Percentiles rank a stretch among this genome's conserved stretches.
phyloP scores from a whole-genome alignment of 1,140 invertebrate species.

The Ephestia elutella region DNA sequence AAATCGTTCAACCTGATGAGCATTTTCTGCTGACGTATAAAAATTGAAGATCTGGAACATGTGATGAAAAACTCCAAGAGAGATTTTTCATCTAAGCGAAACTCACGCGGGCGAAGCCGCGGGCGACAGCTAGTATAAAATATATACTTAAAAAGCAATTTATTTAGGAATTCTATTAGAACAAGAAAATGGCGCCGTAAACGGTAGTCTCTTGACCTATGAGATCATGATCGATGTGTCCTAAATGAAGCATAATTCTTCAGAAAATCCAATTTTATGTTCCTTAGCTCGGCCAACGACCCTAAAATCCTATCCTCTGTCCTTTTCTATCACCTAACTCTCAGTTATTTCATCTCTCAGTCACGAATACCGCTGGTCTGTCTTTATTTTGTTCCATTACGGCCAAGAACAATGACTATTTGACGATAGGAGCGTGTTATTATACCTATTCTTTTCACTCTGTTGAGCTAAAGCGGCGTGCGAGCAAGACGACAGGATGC shows the following conservation, averaged over 20 bases:
- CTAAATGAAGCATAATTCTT: slow-evolving; percentile 55
- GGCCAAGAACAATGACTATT: slow-evolving; percentile 72
- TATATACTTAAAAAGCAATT: too few species aligned
- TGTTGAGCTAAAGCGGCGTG: slow-evolving; percentile 12
- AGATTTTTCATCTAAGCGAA: too few species aligned
- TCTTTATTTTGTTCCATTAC: slow-evolving; percentile 73
- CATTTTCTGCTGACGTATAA: too few species aligned
- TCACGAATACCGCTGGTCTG: slow-evolving; percentile 73
- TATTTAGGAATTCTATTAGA: slow-evolving; percentile 5
- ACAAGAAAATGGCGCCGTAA: slow-evolving; percentile 11
- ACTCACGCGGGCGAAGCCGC: too few species aligned
- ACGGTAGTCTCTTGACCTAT: slow-evolving; percentile 14
- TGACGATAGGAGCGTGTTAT: slow-evolving; percentile 52
- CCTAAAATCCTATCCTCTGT: slow-evolving; percentile 64
- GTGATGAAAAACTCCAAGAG: too few species aligned
- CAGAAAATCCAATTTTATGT: slow-evolving; percentile 66
- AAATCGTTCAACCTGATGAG: too few species aligned
- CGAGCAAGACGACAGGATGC: slow-evolving; percentile 49
- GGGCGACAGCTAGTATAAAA: too few species aligned
- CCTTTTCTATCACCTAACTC: slow-evolving; percentile 40
- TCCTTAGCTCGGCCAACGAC: slow-evolving; percentile 69
- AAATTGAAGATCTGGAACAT: too few species aligned
- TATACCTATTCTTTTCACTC: slow-evolving; percentile 58
- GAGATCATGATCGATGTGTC: slow-evolving; percentile 36
- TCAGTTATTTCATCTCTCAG: slow-evolving; percentile 56